Percentiles rank a stretch among this genome's conserved stretches.
These are phyloP conservation scores for Muschampia plurimacula DNA, from an alignment of 2,888 invertebrate genomes.

Conservation along the genomic window DNA sequence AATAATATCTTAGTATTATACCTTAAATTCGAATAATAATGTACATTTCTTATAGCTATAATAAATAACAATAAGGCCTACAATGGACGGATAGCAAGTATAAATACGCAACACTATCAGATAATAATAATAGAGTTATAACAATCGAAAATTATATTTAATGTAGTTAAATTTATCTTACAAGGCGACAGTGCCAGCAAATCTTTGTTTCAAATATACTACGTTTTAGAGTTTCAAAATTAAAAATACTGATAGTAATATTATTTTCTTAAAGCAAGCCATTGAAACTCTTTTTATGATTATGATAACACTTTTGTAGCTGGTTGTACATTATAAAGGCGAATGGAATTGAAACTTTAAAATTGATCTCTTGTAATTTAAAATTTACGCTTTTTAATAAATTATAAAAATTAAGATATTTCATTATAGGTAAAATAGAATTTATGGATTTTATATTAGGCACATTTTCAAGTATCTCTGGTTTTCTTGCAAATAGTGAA, in stretches of 20 bases:
- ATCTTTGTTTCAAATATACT: slow-evolving; percentile 29
- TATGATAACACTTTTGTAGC: slow-evolving; percentile 16
- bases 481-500: no score
- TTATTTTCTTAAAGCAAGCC: slow-evolving; percentile 18
- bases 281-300: not conserved
- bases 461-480: no score
- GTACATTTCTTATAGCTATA: slow-evolving; percentile 54
- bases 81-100: slow-evolving; percentile 70
- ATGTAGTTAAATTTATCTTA: slow-evolving; percentile 32
- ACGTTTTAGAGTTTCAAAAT: slow-evolving; percentile 8
- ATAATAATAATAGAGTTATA: slow-evolving; percentile 6
- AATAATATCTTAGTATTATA: slow-evolving; percentile 7
- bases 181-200: slow-evolving; percentile 29
- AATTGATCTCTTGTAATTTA: not conserved
- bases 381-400: not conserved
- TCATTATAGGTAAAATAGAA: no score
- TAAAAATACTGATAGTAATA: slow-evolving; percentile 21
- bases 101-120: slow-evolving; percentile 49
- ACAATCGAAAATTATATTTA: slow-evolving; percentile 37
- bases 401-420: not conserved
- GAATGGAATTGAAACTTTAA: not conserved
- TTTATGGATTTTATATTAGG: no score
- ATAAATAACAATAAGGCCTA: slow-evolving; percentile 81
- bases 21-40: slow-evolving; percentile 33
- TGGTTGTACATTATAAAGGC: not conserved